A percentile compares a stretch with the other conserved stretches of the same genome.
phyloP scores from a whole-genome alignment of 2,888 invertebrate species.

The Cataglyphis albicans region DNA sequence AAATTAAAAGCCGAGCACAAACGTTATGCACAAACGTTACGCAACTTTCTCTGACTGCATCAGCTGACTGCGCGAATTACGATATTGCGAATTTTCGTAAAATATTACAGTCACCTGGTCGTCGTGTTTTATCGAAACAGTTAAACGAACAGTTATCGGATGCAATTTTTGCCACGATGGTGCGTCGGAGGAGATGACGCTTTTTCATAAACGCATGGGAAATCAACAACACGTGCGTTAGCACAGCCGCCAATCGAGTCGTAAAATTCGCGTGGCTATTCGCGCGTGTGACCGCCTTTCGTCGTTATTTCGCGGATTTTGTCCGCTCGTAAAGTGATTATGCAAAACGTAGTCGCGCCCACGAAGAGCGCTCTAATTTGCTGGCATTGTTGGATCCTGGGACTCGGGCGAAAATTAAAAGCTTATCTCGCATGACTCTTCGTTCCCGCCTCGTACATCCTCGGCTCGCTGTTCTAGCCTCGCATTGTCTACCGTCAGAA shows the following conservation, averaged over 20 bases:
- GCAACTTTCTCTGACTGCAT: neutral
- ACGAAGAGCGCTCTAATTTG: slow-evolving; percentile 78
- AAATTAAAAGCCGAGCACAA: slow-evolving; percentile 5
- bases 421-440: slow-evolving; percentile 78
- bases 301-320: slow-evolving; percentile 65
- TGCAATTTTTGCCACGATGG: neutral
- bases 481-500: slow-evolving; percentile 77
- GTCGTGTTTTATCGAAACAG: neutral
- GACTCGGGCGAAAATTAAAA: slow-evolving; percentile 79
- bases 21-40: neutral
- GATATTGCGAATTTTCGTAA: neutral
- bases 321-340: slow-evolving; percentile 78
- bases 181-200: slow-evolving; percentile 16
- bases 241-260: slow-evolving; percentile 43
- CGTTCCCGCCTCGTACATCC: slow-evolving; percentile 51
- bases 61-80: neutral
- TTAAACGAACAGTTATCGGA: slow-evolving; percentile 1
- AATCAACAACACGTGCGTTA: slow-evolving; percentile 25
- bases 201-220: slow-evolving; percentile 32
- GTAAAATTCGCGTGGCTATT: slow-evolving; percentile 57
- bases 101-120: neutral
- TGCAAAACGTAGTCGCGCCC: slow-evolving; percentile 72
- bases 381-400: slow-evolving; percentile 76
- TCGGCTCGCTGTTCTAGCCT: slow-evolving; percentile 52
- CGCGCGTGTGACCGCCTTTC: neutral